Base-by-base conservation (phyloP, 2,797 vertebrate genomes). In the Onychomys leucogaster region DNA sequence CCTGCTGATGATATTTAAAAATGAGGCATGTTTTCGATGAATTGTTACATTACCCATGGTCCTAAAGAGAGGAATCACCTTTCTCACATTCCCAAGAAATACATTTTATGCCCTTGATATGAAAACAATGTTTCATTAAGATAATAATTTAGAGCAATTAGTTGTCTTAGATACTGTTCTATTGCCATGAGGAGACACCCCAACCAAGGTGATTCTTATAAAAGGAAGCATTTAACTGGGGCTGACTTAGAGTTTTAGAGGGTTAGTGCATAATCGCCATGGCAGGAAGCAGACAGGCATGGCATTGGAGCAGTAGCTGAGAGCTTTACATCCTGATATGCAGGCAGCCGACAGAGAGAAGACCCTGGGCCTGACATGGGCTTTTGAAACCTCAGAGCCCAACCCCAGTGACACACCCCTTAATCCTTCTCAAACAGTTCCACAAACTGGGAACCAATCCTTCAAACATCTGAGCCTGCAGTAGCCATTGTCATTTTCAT, bases 1-100 rank as follows among this genome's bases (percentile, higher is more conserved):
- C 65, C 49, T 81, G 16, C 73, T 89, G 52, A 80, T 78, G 71
- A 61, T 46, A 90, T 23, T 91, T 75, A 89, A 83, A 94, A 90
- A 46, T 27, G 34, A 21, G 17, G 17, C 16, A 65, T 71, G 89
- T 94, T 76, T 94, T 95, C 12, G 61, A 73, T 91, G 91, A 93
- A 91, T 81, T 85, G 37, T 83, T 61, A 41, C 59, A 37, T 71
- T 86, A 34, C 23, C 16, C 17, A 41, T 12, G 49, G 4, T 76
- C 41, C 55, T 25, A 88, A 83, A 73, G n/a, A 71, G 37, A 43
- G n/a, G 41, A 19, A 82, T 91, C 69, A 11, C 57, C 55, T 57
- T 90, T 43, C 17, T 16, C n/a, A 59, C 8, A 17, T 9, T 75
- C 21, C 49, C 41, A 77, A 77, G 9, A 67, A 82, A 49, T 43